These are phyloP conservation scores for Ornithorhynchus anatinus DNA, from an alignment of 2,113 vertebrate species.

Conservation along the genomic window DNA sequence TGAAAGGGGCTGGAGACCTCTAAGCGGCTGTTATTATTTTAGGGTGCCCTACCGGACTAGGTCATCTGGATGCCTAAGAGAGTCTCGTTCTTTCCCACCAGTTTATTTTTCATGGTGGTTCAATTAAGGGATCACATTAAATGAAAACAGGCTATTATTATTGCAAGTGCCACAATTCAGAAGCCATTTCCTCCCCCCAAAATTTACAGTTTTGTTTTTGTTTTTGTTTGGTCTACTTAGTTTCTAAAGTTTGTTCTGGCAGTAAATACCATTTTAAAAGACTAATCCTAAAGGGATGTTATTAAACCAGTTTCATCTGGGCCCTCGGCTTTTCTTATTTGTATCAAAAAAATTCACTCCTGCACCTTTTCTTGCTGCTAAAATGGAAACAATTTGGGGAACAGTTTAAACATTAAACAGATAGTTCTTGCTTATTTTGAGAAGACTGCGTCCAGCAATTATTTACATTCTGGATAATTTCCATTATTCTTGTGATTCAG, in stretches of 20 bases:
- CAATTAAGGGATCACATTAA: slow-evolving; percentile 6
- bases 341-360: slow-evolving; percentile 32
- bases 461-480: slow-evolving; percentile 51
- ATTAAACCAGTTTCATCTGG: slow-evolving; percentile 47
- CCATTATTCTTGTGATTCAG: slow-evolving; percentile 26
- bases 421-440: slow-evolving; percentile 34
- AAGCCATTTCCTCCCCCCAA: slow-evolving; percentile 34
- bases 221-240: slow-evolving; percentile 34
- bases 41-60: not conserved
- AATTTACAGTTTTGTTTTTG: slow-evolving; percentile 29
- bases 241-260: slow-evolving; percentile 12
- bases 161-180: slow-evolving; percentile 30
- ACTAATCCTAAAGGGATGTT: slow-evolving; percentile 51
- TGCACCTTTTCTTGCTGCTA: not conserved
- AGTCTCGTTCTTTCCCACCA: not conserved
- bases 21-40: not conserved
- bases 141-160: slow-evolving; percentile 13
- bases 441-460: slow-evolving; percentile 14
- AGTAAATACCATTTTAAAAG: slow-evolving; percentile 52
- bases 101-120: not conserved
- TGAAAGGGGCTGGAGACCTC: not conserved
- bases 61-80: slow-evolving; percentile 5
- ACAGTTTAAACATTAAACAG: slow-evolving; percentile 43
- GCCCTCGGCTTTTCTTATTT: slow-evolving; percentile 42
- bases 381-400: slow-evolving; percentile 21